A percentile compares a stretch with the other conserved stretches of the same genome.
These are phyloP conservation scores for Hipposideros larvatus DNA, from an alignment of 2,797 vertebrate genomes.

Conservation along the genomic window DNA sequence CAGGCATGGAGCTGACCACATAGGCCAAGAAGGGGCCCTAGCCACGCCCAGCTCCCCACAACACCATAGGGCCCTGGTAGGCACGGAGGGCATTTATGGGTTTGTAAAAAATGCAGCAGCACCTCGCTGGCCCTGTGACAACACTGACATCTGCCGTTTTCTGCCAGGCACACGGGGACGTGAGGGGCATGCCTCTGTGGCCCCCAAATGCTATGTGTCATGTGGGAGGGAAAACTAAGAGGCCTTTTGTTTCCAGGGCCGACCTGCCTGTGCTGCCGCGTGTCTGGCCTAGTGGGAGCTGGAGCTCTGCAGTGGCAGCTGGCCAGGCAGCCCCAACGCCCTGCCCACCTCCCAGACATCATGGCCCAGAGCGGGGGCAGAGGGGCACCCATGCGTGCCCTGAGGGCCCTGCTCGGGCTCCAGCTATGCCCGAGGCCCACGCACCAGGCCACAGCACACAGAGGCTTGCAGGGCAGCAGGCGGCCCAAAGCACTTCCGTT, in stretches of 20 bases:
- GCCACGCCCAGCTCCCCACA: fast-evolving
- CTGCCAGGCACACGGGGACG: background rate
- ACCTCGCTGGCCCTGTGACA: background rate
- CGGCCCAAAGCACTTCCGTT: no score
- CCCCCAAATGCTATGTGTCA: background rate
- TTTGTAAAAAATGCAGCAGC: fast-evolving
- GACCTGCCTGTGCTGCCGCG: fast-evolving
- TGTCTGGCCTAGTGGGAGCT: background rate
- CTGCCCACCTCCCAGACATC: fast-evolving
- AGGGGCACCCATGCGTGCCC: background rate
- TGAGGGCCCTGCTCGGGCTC: background rate
- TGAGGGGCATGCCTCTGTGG: background rate
- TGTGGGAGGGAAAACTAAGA: background rate
- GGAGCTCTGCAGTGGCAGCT: background rate
- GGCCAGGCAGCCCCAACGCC: background rate
- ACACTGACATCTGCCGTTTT: fast-evolving
- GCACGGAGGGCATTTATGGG: fast-evolving
- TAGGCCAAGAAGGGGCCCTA: background rate
- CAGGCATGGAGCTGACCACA: fast-evolving
- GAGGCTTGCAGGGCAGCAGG: no score
- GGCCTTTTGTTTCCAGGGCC: background rate
- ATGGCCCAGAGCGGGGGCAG: background rate
- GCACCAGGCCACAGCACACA: fast-evolving
- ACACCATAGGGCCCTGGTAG: background rate
- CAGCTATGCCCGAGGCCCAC: no score